These are phyloP conservation scores for Scrobipalpa atriplicella DNA, from an alignment of 2,888 invertebrate genomes.

Conservation along the genomic window DNA sequence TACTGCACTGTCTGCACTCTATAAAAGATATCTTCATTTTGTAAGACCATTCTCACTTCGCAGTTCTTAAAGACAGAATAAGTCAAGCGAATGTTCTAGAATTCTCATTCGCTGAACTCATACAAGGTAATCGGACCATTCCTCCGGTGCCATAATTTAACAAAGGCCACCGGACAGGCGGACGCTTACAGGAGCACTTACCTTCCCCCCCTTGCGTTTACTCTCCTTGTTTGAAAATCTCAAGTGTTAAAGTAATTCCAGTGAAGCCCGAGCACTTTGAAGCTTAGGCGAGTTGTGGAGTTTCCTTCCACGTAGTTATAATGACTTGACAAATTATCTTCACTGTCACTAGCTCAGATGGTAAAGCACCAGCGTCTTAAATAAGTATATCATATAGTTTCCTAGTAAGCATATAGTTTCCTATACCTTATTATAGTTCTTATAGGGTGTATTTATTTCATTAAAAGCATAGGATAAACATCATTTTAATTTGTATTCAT, in stretches of 20 bases:
- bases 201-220: not conserved
- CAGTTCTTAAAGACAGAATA: not conserved
- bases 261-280: not conserved
- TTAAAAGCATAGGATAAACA: no score
- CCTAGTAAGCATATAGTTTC: no score
- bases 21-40: no score
- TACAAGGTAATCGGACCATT: constrained; percentile 16
- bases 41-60: not conserved
- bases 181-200: constrained; percentile 9
- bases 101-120: not conserved
- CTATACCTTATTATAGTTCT: no score
- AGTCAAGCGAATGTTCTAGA: constrained; percentile 1
- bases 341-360: not conserved
- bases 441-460: no score
- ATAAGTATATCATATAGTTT: no score
- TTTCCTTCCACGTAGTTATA: not conserved
- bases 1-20: no score
- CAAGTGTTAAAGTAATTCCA: constrained; percentile 9
- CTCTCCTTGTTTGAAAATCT: constrained; percentile 9
- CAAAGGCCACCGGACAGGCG: constrained; percentile 17
- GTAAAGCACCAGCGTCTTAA: no score
- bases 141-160: not conserved
- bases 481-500: no score
- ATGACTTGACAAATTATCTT: not conserved
- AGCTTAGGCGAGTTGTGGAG: not conserved